Conservation (phyloP, 2,113 vertebrate species). For the Cyphomyrus discorhynchus region DNA sequence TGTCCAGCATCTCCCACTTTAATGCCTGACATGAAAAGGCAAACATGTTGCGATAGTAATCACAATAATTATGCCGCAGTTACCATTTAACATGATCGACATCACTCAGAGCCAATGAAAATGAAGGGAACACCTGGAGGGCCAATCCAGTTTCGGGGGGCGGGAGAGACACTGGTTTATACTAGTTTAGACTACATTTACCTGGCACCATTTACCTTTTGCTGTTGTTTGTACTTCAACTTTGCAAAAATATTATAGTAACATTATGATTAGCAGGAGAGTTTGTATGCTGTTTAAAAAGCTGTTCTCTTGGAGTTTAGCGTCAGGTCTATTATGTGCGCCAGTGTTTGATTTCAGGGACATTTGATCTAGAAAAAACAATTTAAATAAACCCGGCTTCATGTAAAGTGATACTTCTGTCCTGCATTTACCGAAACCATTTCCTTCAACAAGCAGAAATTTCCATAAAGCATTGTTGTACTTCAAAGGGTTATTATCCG, state of each 20-base stretch:
- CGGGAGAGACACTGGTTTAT: not conserved
- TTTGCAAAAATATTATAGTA: not conserved
- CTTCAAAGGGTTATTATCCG: slow-evolving; percentile 10
- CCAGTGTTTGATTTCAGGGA: slow-evolving; percentile 8
- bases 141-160: not conserved
- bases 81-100: not conserved
- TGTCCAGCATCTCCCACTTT: not conserved
- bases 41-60: not conserved
- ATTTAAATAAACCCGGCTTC: not conserved
- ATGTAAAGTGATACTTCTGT: slow-evolving; percentile 2
- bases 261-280: not conserved
- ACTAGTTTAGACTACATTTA: not conserved
- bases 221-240: not conserved
- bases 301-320: not conserved
- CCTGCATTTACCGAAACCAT: slow-evolving; percentile 11
- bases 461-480: slow-evolving; percentile 14
- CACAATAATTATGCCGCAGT: not conserved
- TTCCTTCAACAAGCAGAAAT: slow-evolving; percentile 13
- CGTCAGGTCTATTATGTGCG: not conserved
- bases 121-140: not conserved
- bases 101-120: not conserved
- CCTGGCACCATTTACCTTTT: not conserved
- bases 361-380: slow-evolving; percentile 12
- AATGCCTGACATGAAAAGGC: not conserved
- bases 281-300: not conserved